Conservation (phyloP, 2,888 invertebrate species). For the Sarcophaga caerulescens region DNA sequence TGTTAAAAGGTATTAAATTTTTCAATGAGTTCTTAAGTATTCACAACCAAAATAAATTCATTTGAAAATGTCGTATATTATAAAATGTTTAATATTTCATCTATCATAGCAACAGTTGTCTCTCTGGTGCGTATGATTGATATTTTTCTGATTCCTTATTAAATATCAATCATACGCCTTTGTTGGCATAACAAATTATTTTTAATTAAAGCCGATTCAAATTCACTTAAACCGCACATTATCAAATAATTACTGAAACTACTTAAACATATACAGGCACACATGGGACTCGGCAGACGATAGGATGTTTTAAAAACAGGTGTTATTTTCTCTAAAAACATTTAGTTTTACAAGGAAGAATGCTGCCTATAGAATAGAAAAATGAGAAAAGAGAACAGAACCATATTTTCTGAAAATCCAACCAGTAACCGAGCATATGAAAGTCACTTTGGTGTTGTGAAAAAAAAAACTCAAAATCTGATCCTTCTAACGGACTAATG, state of each 20-base stretch:
- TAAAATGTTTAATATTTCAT: too few relatives aligned
- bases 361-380: too few relatives aligned
- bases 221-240: slow-evolving; percentile 51
- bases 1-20: too few relatives aligned
- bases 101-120: slow-evolving; percentile 22
- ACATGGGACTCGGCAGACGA: not conserved
- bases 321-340: not conserved
- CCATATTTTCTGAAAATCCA: too few relatives aligned
- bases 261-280: slow-evolving; percentile 19
- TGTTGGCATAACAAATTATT: slow-evolving; percentile 17
- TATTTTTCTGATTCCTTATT: slow-evolving; percentile 9
- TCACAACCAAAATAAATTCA: not conserved
- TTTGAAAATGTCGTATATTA: too few relatives aligned
- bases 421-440: too few relatives aligned
- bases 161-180: slow-evolving; percentile 46
- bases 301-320: not conserved
- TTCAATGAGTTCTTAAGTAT: not conserved
- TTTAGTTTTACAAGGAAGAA: too few relatives aligned
- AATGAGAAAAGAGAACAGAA: too few relatives aligned
- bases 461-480: too few relatives aligned
- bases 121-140: slow-evolving; percentile 34
- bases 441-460: too few relatives aligned
- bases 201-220: slow-evolving; percentile 41
- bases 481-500: too few relatives aligned
- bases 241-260: slow-evolving; percentile 50